These are phyloP conservation scores for Galaxea fascicularis DNA, from an alignment of 92 coral and sea anemone genomes.

Conservation along the genomic window DNA sequence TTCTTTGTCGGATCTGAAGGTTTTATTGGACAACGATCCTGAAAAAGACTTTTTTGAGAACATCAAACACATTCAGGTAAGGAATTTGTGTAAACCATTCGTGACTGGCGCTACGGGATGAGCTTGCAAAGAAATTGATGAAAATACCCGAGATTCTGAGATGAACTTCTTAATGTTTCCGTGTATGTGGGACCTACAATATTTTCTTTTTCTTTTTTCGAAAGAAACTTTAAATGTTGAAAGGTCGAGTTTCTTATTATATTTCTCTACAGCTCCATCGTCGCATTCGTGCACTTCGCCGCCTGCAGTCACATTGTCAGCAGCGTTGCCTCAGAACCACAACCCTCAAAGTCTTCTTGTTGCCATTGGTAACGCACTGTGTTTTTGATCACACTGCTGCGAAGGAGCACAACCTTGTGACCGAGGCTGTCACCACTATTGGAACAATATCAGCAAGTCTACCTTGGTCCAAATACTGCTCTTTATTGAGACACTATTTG, in stretches of 20 bases:
- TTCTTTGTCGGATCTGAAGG: conserved; percentile 70
- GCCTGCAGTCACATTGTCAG: conserved; percentile 82
- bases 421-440: conserved; percentile 89
- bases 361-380: conserved; percentile 92
- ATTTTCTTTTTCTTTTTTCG: neutral
- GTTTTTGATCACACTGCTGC: conserved; percentile 84
- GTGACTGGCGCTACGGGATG: too few relatives aligned
- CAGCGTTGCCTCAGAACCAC: conserved; percentile 72
- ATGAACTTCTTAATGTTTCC: too few relatives aligned
- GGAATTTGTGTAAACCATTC: neutral
- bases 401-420: conserved; percentile 91
- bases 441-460: conserved; percentile 84
- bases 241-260: neutral
- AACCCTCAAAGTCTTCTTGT: conserved; percentile 78
- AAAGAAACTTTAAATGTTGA: neutral
- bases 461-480: conserved; percentile 91
- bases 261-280: conserved; percentile 86
- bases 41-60: conserved; percentile 99
- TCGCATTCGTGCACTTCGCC: conserved; percentile 91
- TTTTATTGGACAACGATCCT: conserved; percentile 81
- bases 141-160: too few relatives aligned
- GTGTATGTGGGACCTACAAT: too few relatives aligned
- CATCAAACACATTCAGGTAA: conserved; percentile 97
- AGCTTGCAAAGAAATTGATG: too few relatives aligned
- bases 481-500: conserved; percentile 80